Conservation (phyloP, 2,888 invertebrate genomes). For the Myathropa florea region DNA sequence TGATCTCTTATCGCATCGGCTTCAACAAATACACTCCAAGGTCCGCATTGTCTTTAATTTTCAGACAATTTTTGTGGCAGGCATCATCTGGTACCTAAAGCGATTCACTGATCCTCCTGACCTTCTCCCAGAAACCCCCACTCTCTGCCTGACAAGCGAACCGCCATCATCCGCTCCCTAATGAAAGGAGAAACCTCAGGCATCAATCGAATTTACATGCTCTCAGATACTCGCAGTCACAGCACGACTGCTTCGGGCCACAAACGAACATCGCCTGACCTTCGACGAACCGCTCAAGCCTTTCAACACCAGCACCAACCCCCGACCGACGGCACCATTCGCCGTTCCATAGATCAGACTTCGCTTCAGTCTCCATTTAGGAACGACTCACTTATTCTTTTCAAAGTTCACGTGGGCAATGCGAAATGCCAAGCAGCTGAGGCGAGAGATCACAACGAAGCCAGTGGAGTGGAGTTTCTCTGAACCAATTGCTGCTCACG, state of each 20-base stretch:
- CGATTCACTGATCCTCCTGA: no score
- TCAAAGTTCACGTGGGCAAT: neutral
- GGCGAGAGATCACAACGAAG: neutral
- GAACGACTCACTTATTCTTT: no score
- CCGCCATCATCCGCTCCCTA: neutral
- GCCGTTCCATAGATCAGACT: neutral
- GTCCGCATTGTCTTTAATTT: no score
- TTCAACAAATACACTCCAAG: no score
- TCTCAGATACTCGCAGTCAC: neutral
- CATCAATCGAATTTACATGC: neutral
- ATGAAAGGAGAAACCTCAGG: neutral
- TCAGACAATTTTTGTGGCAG: no score
- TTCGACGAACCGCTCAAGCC: neutral
- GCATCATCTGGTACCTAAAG: no score
- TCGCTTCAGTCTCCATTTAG: neutral
- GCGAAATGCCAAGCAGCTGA: neutral
- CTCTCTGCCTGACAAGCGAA: no score
- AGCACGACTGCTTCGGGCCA: neutral
- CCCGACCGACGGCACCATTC: neutral
- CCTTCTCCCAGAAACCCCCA: no score
- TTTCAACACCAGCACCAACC: neutral
- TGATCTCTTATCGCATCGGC: no score
- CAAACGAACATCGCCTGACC: neutral
- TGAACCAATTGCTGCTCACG: conserved; percentile 25
- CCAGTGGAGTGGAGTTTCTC: neutral